phyloP scores from a whole-genome alignment of 2,888 invertebrate genomes.

The Eristalis intricaria region DNA sequence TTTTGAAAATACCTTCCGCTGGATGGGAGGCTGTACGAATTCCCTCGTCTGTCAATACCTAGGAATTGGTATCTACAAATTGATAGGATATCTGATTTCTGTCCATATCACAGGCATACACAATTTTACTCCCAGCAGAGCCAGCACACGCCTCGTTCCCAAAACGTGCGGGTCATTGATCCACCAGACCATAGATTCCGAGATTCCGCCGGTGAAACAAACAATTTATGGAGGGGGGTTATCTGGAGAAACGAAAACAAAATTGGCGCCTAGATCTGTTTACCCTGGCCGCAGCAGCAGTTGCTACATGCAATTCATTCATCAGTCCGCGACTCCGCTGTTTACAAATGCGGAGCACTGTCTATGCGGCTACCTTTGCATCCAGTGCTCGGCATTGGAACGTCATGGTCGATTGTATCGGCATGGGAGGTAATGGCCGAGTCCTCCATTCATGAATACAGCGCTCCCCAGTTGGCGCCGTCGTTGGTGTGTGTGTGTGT shows the following conservation, averaged over 20 bases:
- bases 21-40: background rate
- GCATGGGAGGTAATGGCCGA: constrained; percentile 29
- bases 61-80: no score
- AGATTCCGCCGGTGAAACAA: constrained; percentile 60
- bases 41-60: background rate
- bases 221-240: constrained; percentile 27
- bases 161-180: constrained; percentile 51
- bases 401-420: constrained; percentile 32
- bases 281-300: constrained; percentile 49
- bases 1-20: background rate
- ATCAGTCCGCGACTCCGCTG: constrained; percentile 46
- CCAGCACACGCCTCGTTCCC: constrained; percentile 4
- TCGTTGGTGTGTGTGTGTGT: constrained; percentile 1
- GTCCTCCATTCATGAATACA: constrained; percentile 61
- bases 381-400: constrained; percentile 14
- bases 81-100: background rate
- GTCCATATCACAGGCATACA: background rate
- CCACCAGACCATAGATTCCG: constrained; percentile 47
- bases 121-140: background rate
- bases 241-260: constrained; percentile 47
- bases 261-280: constrained; percentile 65
- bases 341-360: constrained; percentile 57
- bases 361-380: constrained; percentile 44
- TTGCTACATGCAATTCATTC: constrained; percentile 55
- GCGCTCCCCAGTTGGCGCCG: constrained; percentile 58